A percentile compares a stretch with the other conserved stretches of the same genome.
Conservation (phyloP, 2,888 invertebrate species). For the Thecophora atra region DNA sequence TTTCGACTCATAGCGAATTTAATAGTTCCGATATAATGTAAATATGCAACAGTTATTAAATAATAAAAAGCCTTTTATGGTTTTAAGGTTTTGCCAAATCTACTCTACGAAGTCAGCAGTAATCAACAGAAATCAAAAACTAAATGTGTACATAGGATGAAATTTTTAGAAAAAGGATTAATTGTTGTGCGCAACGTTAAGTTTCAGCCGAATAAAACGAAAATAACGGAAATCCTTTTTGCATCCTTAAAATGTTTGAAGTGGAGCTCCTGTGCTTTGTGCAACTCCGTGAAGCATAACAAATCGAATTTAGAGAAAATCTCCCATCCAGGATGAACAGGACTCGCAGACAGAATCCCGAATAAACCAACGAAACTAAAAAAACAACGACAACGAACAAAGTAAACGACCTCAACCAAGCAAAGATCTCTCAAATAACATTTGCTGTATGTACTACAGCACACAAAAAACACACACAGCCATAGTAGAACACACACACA, state of each 20-base stretch:
- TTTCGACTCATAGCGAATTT: no score
- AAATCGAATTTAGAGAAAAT: slow-evolving; percentile 32
- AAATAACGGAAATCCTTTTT: slow-evolving; percentile 27
- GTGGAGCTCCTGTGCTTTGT: not conserved
- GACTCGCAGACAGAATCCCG: not conserved
- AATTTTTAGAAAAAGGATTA: slow-evolving; percentile 43
- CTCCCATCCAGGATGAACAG: slow-evolving; percentile 13
- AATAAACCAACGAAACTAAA: slow-evolving; percentile 1
- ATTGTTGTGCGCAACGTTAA: slow-evolving; percentile 14
- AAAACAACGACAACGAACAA: not conserved
- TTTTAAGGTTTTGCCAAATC: no score
- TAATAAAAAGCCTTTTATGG: no score
- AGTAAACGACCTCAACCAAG: slow-evolving; percentile 35
- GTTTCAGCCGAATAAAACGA: not conserved
- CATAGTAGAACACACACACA: slow-evolving; percentile 3
- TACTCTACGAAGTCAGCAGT: no score
- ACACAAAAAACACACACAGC: slow-evolving; percentile 20
- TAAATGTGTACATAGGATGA: slow-evolving; percentile 41
- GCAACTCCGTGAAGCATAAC: slow-evolving; percentile 29
- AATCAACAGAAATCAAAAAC: not conserved
- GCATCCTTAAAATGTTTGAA: slow-evolving; percentile 24
- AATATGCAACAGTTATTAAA: no score
- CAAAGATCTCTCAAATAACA: slow-evolving; percentile 26
- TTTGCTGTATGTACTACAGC: slow-evolving; percentile 2
- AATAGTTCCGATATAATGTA: no score